Percentiles rank a stretch among this genome's conserved stretches.
phyloP scores from a whole-genome alignment of 1,140 invertebrate species.

The Plutomurus gul region DNA sequence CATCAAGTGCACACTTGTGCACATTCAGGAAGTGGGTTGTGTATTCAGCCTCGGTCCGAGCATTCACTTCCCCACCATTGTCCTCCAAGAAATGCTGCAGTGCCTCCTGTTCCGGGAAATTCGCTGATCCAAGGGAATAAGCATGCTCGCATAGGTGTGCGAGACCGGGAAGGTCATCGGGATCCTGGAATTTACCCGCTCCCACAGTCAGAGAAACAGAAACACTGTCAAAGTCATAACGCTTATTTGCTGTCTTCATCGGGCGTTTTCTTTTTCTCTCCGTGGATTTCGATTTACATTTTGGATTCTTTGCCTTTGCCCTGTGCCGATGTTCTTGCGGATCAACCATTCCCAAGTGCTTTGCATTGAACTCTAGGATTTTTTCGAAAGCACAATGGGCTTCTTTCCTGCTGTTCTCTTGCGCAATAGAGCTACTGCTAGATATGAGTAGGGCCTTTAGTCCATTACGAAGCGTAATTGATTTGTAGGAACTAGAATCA shows the following conservation, averaged over 20 bases:
- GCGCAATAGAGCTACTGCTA: too few relatives aligned
- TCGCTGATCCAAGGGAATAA: not conserved
- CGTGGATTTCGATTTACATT: not conserved
- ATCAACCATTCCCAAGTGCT: not conserved
- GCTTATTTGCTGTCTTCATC: not conserved
- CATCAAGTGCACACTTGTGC: not conserved
- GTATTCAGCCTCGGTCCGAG: not conserved
- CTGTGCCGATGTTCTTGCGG: not conserved
- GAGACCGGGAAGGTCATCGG: not conserved
- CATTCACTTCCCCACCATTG: not conserved
- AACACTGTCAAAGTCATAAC: not conserved
- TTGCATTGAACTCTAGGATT: not conserved
- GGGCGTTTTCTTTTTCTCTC: not conserved
- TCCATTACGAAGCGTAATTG: not conserved
- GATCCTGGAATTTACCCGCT: not conserved
- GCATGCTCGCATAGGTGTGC: conserved; percentile 1
- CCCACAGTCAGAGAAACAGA: not conserved
- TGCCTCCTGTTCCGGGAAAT: not conserved
- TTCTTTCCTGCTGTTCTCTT: not conserved
- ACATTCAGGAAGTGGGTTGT: not conserved
- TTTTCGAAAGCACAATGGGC: not conserved
- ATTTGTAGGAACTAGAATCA: not conserved
- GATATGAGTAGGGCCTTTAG: not conserved
- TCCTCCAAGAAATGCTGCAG: not conserved
- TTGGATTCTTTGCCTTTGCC: not conserved